A percentile compares a stretch with the other conserved stretches of the same genome.
These are phyloP conservation scores for Nasonia giraulti DNA, from an alignment of 1,140 invertebrate species.

Conservation along the genomic window DNA sequence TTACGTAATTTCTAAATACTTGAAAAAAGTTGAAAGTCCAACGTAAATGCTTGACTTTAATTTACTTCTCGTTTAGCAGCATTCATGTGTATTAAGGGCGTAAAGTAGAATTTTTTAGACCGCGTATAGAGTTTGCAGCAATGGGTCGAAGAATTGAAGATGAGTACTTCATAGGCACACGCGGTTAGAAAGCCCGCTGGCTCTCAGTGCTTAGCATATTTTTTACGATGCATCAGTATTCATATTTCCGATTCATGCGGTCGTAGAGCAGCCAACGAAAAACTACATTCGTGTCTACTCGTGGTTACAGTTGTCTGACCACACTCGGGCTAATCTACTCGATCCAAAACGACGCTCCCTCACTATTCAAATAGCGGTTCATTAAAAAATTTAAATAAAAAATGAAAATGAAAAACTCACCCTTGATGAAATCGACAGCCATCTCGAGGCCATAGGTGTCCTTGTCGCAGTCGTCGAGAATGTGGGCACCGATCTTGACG, in stretches of 20 bases:
- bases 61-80: too few species aligned
- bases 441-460: conserved; percentile 97
- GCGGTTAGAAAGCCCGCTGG: too few species aligned
- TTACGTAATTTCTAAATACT: not conserved
- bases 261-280: not conserved
- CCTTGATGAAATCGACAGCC: conserved; percentile 98
- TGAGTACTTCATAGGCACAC: too few species aligned
- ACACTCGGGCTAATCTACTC: not conserved
- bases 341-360: not conserved
- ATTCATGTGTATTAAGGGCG: too few species aligned
- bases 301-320: not conserved
- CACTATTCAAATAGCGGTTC: not conserved
- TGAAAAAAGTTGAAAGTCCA: not conserved
- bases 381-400: not conserved
- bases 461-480: conserved; percentile 96
- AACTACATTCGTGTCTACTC: not conserved
- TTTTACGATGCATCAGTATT: too few species aligned
- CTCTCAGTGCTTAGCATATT: too few species aligned
- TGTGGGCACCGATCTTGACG: conserved; percentile 90
- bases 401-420: conserved; percentile 76
- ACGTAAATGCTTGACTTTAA: not conserved
- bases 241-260: too few species aligned
- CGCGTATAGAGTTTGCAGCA: too few species aligned
- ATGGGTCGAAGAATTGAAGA: too few species aligned
- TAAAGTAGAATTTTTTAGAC: too few species aligned